Evolutionary conservation across 2,888 invertebrate species (phyloP).

Genomic region (Leptogaster cylindrica): DNA sequence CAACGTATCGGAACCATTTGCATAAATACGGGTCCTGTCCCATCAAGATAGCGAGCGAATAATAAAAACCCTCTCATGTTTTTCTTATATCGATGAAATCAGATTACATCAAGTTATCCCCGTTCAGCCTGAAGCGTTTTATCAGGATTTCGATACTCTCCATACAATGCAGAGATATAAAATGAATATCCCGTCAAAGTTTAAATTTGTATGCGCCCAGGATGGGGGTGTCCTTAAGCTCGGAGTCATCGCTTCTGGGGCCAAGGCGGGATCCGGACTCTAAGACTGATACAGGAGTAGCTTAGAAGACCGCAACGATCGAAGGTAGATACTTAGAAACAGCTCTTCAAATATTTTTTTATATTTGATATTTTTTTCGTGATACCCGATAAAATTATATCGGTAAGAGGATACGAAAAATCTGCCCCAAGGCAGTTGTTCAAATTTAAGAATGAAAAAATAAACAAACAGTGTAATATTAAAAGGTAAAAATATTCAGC

Average conservation of each 20-base stretch:
- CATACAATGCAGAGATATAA: constrained; percentile 11
- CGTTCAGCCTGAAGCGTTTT: constrained; percentile 25
- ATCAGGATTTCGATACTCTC: constrained; percentile 35
- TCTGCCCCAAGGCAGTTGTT: constrained; percentile 21
- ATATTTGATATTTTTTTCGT: constrained; percentile 25
- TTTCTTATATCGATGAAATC: constrained; percentile 34
- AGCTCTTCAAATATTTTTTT: too few species aligned
- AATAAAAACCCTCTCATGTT: constrained; percentile 23
- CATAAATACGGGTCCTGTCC: constrained; percentile 19
- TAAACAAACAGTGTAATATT: constrained; percentile 12
- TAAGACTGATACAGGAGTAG: background rate
- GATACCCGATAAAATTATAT: constrained; percentile 29
- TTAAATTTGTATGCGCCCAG: constrained; percentile 14
- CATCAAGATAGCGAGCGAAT: constrained; percentile 13
- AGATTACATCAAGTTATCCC: constrained; percentile 35
- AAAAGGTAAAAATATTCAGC: background rate
- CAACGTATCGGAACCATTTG: constrained; percentile 12
- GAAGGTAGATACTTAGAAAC: too few species aligned
- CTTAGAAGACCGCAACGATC: too few species aligned
- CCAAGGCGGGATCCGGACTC: background rate
- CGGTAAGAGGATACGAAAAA: constrained; percentile 16
- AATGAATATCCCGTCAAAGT: constrained; percentile 23
- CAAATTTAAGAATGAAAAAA: constrained; percentile 28
- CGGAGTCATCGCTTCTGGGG: background rate
- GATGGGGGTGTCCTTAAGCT: constrained; percentile 1